These are phyloP conservation scores for Cryptomyrus ogoouensis DNA, from an alignment of 2,113 vertebrate species.

Conservation along the genomic window DNA sequence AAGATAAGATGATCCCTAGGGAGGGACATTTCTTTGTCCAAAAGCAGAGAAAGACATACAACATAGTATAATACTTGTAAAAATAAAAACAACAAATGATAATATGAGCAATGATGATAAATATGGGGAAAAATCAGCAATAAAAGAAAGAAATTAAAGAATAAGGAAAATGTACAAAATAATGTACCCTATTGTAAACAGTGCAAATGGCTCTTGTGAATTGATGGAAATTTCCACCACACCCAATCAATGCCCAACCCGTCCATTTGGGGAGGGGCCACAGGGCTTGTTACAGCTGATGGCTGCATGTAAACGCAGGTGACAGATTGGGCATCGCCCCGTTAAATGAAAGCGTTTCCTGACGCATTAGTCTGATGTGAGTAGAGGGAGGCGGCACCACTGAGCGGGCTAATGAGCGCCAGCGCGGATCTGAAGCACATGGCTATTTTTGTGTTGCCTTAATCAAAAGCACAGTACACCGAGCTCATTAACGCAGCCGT, in stretches of 20 bases:
- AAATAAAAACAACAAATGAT: not conserved
- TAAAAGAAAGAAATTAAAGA: not conserved
- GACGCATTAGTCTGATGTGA: not conserved
- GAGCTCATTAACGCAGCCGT: slow-evolving; percentile 22
- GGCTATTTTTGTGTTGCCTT: slow-evolving; percentile 17
- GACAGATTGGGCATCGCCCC: not conserved
- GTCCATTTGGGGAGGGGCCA: not conserved
- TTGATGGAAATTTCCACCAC: not conserved
- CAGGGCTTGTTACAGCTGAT: not conserved
- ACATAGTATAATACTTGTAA: not conserved
- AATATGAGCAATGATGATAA: not conserved
- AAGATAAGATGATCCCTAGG: not conserved
- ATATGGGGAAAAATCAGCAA: not conserved
- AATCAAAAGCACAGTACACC: slow-evolving; percentile 29
- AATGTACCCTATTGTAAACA: not conserved
- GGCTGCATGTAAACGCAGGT: not conserved
- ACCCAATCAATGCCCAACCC: not conserved
- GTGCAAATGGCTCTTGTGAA: not conserved
- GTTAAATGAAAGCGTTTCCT: not conserved
- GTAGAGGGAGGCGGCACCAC: not conserved
- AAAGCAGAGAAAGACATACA: not conserved
- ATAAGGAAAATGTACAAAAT: not conserved
- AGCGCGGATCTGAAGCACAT: not conserved
- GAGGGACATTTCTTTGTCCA: not conserved
- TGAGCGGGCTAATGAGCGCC: not conserved